These are phyloP conservation scores for Bellardia pandia DNA, from an alignment of 2,888 invertebrate species.

Conservation along the genomic window DNA sequence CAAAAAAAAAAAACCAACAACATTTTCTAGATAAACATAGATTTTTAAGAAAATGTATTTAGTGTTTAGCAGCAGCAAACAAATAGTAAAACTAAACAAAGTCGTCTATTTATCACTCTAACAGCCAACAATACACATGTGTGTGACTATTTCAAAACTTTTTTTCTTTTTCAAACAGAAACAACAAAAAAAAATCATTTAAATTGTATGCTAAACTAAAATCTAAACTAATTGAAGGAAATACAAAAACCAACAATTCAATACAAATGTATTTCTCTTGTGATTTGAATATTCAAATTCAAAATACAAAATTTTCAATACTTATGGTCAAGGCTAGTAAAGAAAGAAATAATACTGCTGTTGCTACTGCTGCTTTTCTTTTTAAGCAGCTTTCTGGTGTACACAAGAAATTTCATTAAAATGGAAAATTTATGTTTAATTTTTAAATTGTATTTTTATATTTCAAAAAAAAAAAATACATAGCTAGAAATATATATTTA, in stretches of 20 bases:
- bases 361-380: too few relatives aligned
- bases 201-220: slow-evolving; percentile 54
- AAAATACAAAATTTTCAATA: slow-evolving; percentile 44
- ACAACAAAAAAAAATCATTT: background rate
- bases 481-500: background rate
- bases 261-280: background rate
- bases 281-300: too few relatives aligned
- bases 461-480: background rate
- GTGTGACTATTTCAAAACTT: slow-evolving; percentile 44
- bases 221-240: slow-evolving; percentile 57
- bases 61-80: background rate
- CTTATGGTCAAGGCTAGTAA: slow-evolving; percentile 69
- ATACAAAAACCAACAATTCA: slow-evolving; percentile 6
- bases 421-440: slow-evolving; percentile 39
- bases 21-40: slow-evolving; percentile 20
- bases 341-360: background rate
- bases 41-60: slow-evolving; percentile 29
- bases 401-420: slow-evolving; percentile 27
- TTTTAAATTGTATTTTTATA: background rate
- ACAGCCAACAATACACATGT: slow-evolving; percentile 29
- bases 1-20: slow-evolving; percentile 10
- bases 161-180: slow-evolving; percentile 15
- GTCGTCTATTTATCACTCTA: slow-evolving; percentile 30
- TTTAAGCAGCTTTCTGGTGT: too few relatives aligned
- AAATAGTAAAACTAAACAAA: background rate